Base-by-base conservation (phyloP, 2,113 vertebrate species). In the Chinchilla lanigera region DNA sequence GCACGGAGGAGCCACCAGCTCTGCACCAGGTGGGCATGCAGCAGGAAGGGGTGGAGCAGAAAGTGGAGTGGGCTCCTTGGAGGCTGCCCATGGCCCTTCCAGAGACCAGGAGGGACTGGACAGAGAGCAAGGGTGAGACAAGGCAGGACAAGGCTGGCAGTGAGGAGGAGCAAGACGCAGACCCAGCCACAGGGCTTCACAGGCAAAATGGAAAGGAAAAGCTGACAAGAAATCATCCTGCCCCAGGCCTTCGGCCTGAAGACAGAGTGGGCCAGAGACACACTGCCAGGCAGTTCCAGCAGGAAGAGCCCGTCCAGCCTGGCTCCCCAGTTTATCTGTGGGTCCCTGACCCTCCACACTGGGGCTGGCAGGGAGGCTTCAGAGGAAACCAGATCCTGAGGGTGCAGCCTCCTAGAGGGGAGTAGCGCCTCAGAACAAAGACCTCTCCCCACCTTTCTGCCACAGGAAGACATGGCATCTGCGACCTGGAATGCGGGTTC, bases 301-400 rank as follows among this genome's bases (percentile, higher is more conserved):
- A 38, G 30, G 71, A 0, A 38, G 20, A 69, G 35, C 8, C 0
- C 14, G 56, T 35, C 41, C 12, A 65, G 17, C 1, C 11, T 41
- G 3, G 5, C 50, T 9, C 0, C 22, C 13, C 71, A 54, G 63
- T 22, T 33, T 24, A 38, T 5, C 35, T n/a, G 11, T 47, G 54
- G 38, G 67, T 30, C 84, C 84, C 30, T 56, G 52, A 63, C 6
- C 7, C 12, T 17, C 26, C 67, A 30, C 16, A 41, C 44, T 54
- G 0, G 22, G 33, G 58, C 38, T 28, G 52, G 35, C n/a, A 75
- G 5, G 19, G 33, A 19, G 7, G 26, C 6, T 56, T 33, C 7
- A 81, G 41, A 69, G 44, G n/a, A 22, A 44, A 44, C 12, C 47
- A 22, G 61, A 26, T 65, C 47, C 63, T 10, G 35, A 81, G 30